Evolutionary conservation across 2,888 invertebrate species (phyloP), one percentile per base, ranked within the genome.

Genomic region (Apotomis turbidana): DNA sequence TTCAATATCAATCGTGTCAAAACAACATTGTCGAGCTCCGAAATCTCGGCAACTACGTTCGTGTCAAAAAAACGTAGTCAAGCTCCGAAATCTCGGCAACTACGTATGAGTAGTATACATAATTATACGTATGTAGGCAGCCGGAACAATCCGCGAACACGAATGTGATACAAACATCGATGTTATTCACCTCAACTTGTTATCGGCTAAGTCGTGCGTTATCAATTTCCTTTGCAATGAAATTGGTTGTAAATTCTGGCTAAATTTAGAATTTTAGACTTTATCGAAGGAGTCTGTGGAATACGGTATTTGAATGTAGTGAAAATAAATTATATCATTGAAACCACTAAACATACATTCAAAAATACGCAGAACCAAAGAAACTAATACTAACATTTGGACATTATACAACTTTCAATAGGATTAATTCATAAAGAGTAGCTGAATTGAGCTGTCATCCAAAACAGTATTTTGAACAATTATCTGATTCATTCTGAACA

Each of bases 131-230:
- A 64, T 44, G 44, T 59, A 10, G 63, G 51, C 27, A 27, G 27
- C 27, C 27, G 27, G 44, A 66, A 70, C 58, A 70, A 64, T 61
- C 38, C 60, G 44, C 38, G 15, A 15, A 27, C 27, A 27, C 69
- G 15, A 70, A 63, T 36, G 41, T n/a, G 63, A 63, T 41, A 70
- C 63, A 70, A 70, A 70, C 63, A 70, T 46, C 15, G 10, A 54
- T 66, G 71, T 66, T 71, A 66, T 71, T 71, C 71, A 71, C 71
- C 71, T 66, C 66, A 66, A 64, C 13, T 15, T 52, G 46, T 70
- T 66, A 70, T 70, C 70, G 41, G 54, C 59, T 59, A 70, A 52
- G 59, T 70, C 59, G 54, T 54, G 59, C 54, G 46, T 66, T 70
- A 70, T 66, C 64, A 36, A 70, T 70, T 70, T 66, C 70, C 64